Evolutionary conservation across 2,888 invertebrate species (phyloP).

Genomic region (Labia minor): DNA sequence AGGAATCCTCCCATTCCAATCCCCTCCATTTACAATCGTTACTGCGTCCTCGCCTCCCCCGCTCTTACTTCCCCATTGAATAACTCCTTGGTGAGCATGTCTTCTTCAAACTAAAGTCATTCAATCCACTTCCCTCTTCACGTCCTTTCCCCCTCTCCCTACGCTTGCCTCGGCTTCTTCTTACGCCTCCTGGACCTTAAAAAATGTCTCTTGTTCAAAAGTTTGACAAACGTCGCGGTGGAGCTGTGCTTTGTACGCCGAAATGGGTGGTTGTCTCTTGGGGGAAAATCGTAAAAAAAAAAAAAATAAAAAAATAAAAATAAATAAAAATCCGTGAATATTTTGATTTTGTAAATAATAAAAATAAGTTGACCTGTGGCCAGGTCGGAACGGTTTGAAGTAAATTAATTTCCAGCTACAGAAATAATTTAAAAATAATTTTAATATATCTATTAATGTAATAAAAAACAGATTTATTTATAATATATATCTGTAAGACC

Average conservation of each 20-base stretch:
- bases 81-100: neutral
- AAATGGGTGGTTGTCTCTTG: neutral
- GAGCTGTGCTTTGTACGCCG: neutral
- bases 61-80: neutral
- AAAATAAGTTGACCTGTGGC: too few relatives aligned
- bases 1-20: neutral
- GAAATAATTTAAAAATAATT: too few relatives aligned
- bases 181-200: neutral
- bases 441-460: too few relatives aligned
- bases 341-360: too few relatives aligned
- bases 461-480: too few relatives aligned
- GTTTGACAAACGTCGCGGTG: constrained; percentile 3
- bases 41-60: neutral
- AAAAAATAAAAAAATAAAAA: neutral
- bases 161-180: too few relatives aligned
- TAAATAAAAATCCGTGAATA: too few relatives aligned
- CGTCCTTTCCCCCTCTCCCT: neutral
- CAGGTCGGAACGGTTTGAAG: too few relatives aligned
- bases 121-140: neutral
- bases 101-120: constrained; percentile 13
- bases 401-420: too few relatives aligned
- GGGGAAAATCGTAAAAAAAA: neutral
- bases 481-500: too few relatives aligned
- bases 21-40: neutral
- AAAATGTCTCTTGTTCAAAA: constrained; percentile 13